Evolutionary conservation across 2,888 invertebrate genomes (phyloP).

Genomic region (Resseliella maxima): DNA sequence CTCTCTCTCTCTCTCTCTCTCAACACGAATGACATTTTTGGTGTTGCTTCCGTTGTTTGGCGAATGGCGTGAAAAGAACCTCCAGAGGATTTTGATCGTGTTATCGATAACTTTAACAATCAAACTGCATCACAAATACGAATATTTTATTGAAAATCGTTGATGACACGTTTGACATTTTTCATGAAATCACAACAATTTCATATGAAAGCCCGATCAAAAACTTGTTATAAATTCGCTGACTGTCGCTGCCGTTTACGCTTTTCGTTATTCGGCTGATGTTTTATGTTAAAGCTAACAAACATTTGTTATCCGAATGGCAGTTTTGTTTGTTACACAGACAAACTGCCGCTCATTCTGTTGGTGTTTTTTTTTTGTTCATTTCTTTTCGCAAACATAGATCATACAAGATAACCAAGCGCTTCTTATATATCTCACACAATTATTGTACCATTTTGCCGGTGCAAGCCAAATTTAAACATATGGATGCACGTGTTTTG

Average conservation of each 20-base stretch:
- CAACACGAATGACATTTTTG: conserved; percentile 4
- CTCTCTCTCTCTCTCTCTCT: not conserved
- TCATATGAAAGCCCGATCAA: not conserved
- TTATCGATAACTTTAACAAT: not conserved
- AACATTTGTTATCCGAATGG: not conserved
- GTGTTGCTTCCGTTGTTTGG: conserved; percentile 18
- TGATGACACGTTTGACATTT: not conserved
- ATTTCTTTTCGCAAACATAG: not conserved
- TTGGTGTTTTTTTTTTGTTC: not conserved
- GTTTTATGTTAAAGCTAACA: not conserved
- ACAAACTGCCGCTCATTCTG: not conserved
- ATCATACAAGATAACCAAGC: conserved; percentile 9
- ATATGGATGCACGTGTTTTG: conserved; percentile 51
- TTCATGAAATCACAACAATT: conserved; percentile 26
- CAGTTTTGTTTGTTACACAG: conserved; percentile 23
- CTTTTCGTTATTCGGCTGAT: too few species aligned
- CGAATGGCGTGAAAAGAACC: not conserved
- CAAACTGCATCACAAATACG: not conserved
- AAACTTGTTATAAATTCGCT: not conserved
- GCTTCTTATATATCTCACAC: not conserved
- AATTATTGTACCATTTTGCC: conserved; percentile 24
- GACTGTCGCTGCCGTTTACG: not conserved
- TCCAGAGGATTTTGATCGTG: conserved; percentile 43
- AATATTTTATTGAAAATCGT: conserved; percentile 19
- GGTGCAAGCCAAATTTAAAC: conserved; percentile 21